Conservation (phyloP, 37 sponge, comb jelly and placozoan genomes). For the Beroe forskalii region DNA sequence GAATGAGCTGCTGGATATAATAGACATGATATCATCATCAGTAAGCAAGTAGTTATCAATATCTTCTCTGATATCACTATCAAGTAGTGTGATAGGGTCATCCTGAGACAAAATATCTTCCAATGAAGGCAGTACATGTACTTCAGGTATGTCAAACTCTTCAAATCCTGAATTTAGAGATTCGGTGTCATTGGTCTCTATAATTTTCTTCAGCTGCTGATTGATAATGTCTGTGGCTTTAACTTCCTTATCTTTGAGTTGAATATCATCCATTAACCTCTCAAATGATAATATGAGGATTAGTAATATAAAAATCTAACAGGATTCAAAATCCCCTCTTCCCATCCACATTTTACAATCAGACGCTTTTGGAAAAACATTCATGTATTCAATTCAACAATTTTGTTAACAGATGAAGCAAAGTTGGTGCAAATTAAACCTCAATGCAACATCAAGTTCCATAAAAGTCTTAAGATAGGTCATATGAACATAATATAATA, state of each 20-base stretch:
- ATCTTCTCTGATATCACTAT: constrained; percentile 61
- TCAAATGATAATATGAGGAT: too few relatives aligned
- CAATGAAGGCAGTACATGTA: constrained; percentile 15
- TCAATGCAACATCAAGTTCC: too few relatives aligned
- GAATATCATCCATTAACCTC: constrained; percentile 55
- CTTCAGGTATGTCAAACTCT: constrained; percentile 58
- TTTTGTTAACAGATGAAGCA: too few relatives aligned
- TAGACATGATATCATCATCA: constrained; percentile 51
- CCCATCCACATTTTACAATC: too few relatives aligned
- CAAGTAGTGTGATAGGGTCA: constrained; percentile 55
- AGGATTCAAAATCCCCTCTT: too few relatives aligned
- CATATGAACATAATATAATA: too few relatives aligned
- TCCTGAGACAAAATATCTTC: constrained; percentile 55
- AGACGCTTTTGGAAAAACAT: too few relatives aligned
- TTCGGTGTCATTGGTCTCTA: constrained; percentile 43
- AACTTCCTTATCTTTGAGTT: not conserved
- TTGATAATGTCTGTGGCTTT: constrained; percentile 33
- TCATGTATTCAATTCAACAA: too few relatives aligned
- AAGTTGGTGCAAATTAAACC: too few relatives aligned
- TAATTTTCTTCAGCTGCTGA: constrained; percentile 58
- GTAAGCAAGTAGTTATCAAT: constrained; percentile 5
- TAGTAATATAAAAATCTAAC: too few relatives aligned
- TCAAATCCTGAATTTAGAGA: constrained; percentile 59
- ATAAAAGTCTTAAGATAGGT: too few relatives aligned
- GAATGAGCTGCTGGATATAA: constrained; percentile 55